Conservation (phyloP, 1,140 invertebrate species). For the Meloidogyne floridensis region DNA sequence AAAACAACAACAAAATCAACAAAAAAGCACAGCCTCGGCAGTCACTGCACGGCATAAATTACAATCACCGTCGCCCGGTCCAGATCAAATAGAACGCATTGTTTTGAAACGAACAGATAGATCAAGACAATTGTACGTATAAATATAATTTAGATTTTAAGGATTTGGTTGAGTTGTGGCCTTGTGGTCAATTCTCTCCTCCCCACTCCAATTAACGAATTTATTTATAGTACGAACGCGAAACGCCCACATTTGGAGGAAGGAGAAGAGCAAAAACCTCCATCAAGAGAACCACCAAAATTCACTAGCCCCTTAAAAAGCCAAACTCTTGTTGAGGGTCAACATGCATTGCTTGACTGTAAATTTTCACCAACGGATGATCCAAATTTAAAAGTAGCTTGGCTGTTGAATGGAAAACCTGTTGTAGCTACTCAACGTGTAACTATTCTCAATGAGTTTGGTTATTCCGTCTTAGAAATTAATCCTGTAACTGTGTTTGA, state of each 20-base stretch:
- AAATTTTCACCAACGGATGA: conserved; percentile 93
- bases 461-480: conserved; percentile 67
- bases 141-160: not conserved
- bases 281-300: conserved; percentile 84
- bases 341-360: conserved; percentile 94
- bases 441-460: conserved; percentile 86
- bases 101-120: conserved; percentile 57
- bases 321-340: conserved; percentile 67
- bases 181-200: too few relatives aligned
- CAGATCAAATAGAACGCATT: conserved; percentile 53
- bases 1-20: conserved; percentile 21
- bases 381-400: conserved; percentile 86
- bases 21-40: conserved; percentile 31
- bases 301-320: conserved; percentile 79
- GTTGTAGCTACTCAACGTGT: conserved; percentile 82
- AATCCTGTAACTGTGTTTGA: conserved; percentile 63
- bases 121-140: conserved; percentile 37
- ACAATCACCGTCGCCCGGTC: conserved; percentile 23
- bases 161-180: not conserved
- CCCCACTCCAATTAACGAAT: too few relatives aligned
- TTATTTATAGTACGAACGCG: conserved; percentile 22
- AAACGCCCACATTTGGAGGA: conserved; percentile 37
- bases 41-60: conserved; percentile 22
- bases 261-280: conserved; percentile 68
- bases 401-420: conserved; percentile 86